Evolutionary conservation across 2,113 vertebrate species (phyloP), one percentile per base, ranked within the genome.

Genomic region (Asarcornis scutulata): DNA sequence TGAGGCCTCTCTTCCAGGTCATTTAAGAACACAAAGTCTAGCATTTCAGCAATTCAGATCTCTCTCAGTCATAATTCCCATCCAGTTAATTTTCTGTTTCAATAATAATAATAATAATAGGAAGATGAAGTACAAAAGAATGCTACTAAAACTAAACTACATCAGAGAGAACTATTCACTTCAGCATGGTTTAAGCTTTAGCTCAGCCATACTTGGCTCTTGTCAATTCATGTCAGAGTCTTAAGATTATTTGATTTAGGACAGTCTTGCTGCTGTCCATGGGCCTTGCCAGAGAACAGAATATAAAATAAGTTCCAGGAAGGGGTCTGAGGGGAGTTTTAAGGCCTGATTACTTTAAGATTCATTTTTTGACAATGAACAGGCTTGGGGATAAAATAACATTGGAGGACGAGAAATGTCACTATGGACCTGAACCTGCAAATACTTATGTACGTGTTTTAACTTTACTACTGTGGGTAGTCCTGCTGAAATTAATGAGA

Each of bases 381-480:
- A 97, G 95, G 52, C 95, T 91, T 93, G 86, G 64, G 91, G 95
- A 93, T 83, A 95, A 91, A 97, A 90, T 62, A 95, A 95, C 80
- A 77, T 80, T 66, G 18, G 4, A 32, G 85, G 62, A 91, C 8
- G 7, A 95, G 89, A 93, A 94, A 93, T 72, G 89, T 77, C 81
- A 83, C 91, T 89, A 36, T 1, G 29, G 71, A 89, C 93, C 91
- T 88, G 73, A 96, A 95, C 90, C 91, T 97, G 95, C 93, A 97
- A 97, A 96, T 86, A 88, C 95, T 95, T 97, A 93, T 20, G 71
- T 86, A 86, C 9, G 2, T 93, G 88, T 96, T 96, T 96, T 93
- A 93, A 94, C 93, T 95, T 95, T 96, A 95, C 95, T 97, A 97
- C 95, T 88, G 95, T 93, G 95, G 88, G 95, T 92, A 86, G 88